Percentiles rank a stretch among this genome's conserved stretches.
phyloP scores from a whole-genome alignment of 2,113 vertebrate species.

The Gnathonemus longibarbis region DNA sequence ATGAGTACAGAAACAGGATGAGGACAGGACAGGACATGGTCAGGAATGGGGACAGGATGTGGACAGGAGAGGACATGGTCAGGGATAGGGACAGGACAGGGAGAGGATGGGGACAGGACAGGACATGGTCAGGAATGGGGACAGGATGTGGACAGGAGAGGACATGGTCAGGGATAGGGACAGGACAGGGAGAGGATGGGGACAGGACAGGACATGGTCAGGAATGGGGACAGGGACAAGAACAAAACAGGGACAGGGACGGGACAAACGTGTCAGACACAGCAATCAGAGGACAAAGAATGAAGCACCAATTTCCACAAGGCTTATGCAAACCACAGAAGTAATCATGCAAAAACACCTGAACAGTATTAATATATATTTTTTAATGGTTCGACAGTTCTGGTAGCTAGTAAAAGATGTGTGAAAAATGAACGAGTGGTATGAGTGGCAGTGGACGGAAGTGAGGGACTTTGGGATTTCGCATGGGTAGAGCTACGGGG shows the following conservation, averaged over 20 bases:
- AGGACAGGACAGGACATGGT: neutral
- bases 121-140: too few relatives aligned
- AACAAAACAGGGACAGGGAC: neutral
- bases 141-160: neutral
- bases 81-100: neutral
- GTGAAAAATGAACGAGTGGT: neutral
- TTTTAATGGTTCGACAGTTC: neutral
- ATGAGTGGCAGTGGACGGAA: neutral
- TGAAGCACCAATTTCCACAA: neutral
- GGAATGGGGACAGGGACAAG: neutral
- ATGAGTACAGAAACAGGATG: neutral
- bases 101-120: neutral
- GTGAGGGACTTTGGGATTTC: neutral
- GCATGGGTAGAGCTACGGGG: neutral
- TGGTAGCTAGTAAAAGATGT: neutral
- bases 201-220: neutral
- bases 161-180: too few relatives aligned
- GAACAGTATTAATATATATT: neutral
- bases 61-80: neutral
- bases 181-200: too few relatives aligned
- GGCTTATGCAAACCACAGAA: neutral
- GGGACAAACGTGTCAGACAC: neutral
- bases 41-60: neutral
- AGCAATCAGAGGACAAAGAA: neutral
- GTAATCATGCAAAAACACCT: neutral